Conservation (phyloP, 2,113 vertebrate genomes). For the Pampusana beccarii region DNA sequence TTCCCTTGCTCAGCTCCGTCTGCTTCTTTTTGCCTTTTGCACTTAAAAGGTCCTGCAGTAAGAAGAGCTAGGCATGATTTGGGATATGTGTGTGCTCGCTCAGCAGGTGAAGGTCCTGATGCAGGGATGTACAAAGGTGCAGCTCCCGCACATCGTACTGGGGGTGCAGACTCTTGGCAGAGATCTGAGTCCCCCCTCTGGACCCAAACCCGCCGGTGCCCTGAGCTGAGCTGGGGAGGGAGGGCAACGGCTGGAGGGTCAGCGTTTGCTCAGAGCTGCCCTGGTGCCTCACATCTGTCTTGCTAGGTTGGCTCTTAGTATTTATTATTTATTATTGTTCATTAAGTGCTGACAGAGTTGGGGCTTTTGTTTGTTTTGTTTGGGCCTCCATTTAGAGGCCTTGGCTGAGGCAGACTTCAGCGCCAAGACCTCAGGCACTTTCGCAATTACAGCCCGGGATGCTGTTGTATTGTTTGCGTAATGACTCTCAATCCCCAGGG, state of each 20-base stretch:
- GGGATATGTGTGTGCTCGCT: background rate
- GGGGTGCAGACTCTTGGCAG: background rate
- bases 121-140: background rate
- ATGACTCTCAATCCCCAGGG: constrained; percentile 13
- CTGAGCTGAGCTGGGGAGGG: background rate
- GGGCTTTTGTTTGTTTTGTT: constrained; percentile 62
- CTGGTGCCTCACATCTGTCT: constrained; percentile 11
- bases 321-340: constrained; percentile 61
- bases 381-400: constrained; percentile 51
- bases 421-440: constrained; percentile 44
- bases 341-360: constrained; percentile 20
- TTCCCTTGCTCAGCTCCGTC: constrained; percentile 22
- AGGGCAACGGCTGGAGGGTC: background rate
- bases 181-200: background rate
- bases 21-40: constrained; percentile 16
- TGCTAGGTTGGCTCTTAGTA: constrained; percentile 8
- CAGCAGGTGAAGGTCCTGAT: background rate
- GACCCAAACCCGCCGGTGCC: background rate
- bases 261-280: background rate
- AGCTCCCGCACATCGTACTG: background rate
- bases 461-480: constrained; percentile 47
- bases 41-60: background rate
- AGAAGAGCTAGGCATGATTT: background rate
- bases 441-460: constrained; percentile 17
- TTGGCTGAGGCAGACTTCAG: background rate